A percentile compares a stretch with the other conserved stretches of the same genome.
Conservation (phyloP, 2,888 invertebrate species). For the Alcis repandata region DNA sequence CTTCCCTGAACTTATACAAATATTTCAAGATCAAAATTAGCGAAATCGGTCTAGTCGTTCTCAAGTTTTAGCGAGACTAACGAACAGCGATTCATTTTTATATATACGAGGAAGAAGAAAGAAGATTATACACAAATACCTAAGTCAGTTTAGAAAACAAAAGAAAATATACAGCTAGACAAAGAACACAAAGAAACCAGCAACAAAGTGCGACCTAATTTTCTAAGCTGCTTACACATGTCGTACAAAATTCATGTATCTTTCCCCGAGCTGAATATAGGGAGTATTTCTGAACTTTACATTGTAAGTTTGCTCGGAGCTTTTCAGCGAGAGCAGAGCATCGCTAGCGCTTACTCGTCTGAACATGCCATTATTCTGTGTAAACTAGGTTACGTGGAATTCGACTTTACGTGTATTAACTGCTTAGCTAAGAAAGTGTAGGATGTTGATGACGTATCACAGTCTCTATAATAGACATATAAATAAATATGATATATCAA, state of each 20-base stretch:
- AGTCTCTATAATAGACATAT: too few species aligned
- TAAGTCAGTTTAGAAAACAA: not conserved
- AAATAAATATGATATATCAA: too few species aligned
- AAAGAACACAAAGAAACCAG: constrained; percentile 24
- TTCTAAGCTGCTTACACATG: constrained; percentile 25
- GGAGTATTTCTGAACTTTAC: constrained; percentile 26
- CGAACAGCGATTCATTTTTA: too few species aligned
- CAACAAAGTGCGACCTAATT: constrained; percentile 39
- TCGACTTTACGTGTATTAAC: constrained; percentile 66
- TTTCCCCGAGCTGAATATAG: constrained; percentile 34
- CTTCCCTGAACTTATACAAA: too few species aligned
- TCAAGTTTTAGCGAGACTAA: too few species aligned
- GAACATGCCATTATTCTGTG: constrained; percentile 67
- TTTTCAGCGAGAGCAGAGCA: constrained; percentile 28
- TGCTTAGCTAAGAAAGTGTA: constrained; percentile 49
- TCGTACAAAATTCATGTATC: constrained; percentile 34
- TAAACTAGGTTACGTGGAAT: constrained; percentile 63
- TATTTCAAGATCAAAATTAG: too few species aligned
- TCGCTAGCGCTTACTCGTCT: constrained; percentile 57
- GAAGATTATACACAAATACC: too few species aligned
- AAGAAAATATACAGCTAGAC: constrained; percentile 6
- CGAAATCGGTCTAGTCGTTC: too few species aligned
- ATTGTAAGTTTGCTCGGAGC: constrained; percentile 35
- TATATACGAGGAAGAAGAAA: too few species aligned
- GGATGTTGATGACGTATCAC: not conserved